Evolutionary conservation across 2,797 vertebrate species (phyloP).

Genomic region (Anolis apletophallus): DNA sequence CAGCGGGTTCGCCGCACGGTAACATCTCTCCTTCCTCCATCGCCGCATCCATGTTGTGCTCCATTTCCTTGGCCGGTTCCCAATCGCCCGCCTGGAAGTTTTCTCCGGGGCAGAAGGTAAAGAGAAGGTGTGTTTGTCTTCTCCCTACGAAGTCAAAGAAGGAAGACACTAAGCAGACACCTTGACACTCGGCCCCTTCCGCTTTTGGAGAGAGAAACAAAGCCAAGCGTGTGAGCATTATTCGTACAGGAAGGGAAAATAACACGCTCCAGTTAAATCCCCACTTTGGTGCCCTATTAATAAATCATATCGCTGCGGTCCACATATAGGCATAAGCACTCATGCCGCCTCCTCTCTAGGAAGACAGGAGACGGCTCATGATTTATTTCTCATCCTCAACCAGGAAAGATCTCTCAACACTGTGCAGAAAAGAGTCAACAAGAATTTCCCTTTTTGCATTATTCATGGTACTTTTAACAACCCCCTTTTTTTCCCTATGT

Average conservation of each 20-base stretch:
- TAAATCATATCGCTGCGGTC: background rate
- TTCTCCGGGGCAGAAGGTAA: background rate
- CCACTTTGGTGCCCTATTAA: background rate
- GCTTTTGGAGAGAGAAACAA: background rate
- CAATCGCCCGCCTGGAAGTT: background rate
- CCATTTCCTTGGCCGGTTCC: background rate
- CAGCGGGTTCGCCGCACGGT: background rate
- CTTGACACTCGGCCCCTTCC: background rate
- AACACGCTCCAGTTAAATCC: background rate
- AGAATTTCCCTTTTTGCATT: no score
- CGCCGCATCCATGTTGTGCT: conserved; percentile 11
- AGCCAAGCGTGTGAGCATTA: background rate
- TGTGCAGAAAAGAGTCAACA: no score
- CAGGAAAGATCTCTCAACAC: no score
- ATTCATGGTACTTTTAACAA: no score
- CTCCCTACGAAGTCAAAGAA: background rate
- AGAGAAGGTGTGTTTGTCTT: background rate
- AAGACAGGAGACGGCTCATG: no score
- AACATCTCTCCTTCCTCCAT: background rate
- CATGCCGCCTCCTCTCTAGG: no score
- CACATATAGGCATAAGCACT: background rate
- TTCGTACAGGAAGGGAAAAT: background rate
- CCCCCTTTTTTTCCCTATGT: no score
- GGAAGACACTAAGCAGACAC: background rate
- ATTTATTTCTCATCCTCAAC: no score